Conservation (phyloP, 1,140 invertebrate genomes). For the Phymastichus coffea region DNA sequence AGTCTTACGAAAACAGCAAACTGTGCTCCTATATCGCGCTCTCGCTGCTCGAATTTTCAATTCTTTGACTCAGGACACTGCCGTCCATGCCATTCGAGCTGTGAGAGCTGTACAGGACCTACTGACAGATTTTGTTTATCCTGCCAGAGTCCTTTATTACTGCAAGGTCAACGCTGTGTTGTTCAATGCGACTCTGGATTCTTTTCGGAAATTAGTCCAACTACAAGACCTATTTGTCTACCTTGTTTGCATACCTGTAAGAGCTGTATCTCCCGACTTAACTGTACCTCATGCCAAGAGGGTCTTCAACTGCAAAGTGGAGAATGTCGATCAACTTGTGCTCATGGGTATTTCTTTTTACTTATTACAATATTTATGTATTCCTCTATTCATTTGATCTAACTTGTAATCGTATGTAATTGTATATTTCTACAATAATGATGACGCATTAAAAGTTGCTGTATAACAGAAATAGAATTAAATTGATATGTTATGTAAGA, state of each 20-base stretch:
- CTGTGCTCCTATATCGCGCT: conserved; percentile 67
- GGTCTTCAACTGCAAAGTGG: conserved; percentile 75
- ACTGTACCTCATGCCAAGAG: conserved; percentile 74
- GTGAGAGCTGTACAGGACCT: conserved; percentile 70
- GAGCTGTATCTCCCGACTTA: conserved; percentile 72
- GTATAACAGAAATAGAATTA: no score
- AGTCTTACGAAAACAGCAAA: conserved; percentile 69
- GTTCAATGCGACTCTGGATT: conserved; percentile 71
- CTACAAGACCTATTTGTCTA: conserved; percentile 65
- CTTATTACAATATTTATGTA: no score
- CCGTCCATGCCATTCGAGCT: conserved; percentile 68
- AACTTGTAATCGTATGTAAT: no score
- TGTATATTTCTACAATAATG: no score
- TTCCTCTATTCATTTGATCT: no score
- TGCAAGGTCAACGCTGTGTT: conserved; percentile 70
- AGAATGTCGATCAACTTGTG: conserved; percentile 74
- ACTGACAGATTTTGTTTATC: conserved; percentile 69
- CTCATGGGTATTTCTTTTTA: conserved; percentile 55
- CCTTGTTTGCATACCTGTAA: conserved; percentile 78
- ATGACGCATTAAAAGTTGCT: no score
- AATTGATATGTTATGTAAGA: no score
- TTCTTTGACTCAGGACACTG: conserved; percentile 71
- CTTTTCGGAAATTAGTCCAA: conserved; percentile 60
- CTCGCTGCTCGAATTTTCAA: conserved; percentile 67
- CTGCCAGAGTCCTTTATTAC: conserved; percentile 64